Evolutionary conservation across 1,140 invertebrate species (phyloP).

Genomic region (Drosophila novamexicana): DNA sequence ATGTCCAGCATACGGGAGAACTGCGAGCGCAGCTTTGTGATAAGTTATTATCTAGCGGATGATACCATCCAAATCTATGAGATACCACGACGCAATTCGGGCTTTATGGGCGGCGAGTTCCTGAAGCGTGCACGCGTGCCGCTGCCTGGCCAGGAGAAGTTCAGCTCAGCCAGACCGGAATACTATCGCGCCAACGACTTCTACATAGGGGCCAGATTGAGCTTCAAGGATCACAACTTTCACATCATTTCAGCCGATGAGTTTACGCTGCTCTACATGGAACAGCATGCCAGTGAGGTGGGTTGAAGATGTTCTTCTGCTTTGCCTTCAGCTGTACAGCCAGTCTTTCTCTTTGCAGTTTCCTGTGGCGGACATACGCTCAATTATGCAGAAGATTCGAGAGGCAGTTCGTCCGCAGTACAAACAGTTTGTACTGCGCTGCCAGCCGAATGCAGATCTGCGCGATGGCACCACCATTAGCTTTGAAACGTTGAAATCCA

Average conservation of each 20-base stretch:
- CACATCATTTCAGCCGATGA: slow-evolving; percentile 92
- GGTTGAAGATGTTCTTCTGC: not conserved
- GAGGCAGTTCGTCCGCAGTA: slow-evolving; percentile 87
- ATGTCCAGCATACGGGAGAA: slow-evolving; percentile 89
- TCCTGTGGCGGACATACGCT: slow-evolving; percentile 88
- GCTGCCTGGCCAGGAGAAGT: slow-evolving; percentile 90
- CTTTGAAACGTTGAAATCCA: slow-evolving; percentile 86
- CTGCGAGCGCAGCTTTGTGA: slow-evolving; percentile 90
- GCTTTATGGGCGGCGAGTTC: slow-evolving; percentile 89
- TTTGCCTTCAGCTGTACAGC: not conserved
- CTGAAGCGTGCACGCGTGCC: slow-evolving; percentile 88
- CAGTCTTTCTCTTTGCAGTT: slow-evolving; percentile 85
- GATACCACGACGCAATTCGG: slow-evolving; percentile 89
- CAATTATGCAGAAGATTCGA: slow-evolving; percentile 90
- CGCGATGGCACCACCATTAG: slow-evolving; percentile 59
- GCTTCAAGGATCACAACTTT: slow-evolving; percentile 92
- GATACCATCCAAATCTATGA: slow-evolving; percentile 94
- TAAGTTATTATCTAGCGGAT: slow-evolving; percentile 92
- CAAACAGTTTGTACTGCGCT: slow-evolving; percentile 90
- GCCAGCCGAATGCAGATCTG: slow-evolving; percentile 85
- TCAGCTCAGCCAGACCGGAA: slow-evolving; percentile 88
- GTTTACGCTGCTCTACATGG: slow-evolving; percentile 94
- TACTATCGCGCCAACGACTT: slow-evolving; percentile 91
- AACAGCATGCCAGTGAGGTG: slow-evolving; percentile 90
- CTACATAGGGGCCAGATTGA: slow-evolving; percentile 91